Conservation (phyloP, 2,113 vertebrate species). For the Thamnophis sirtalis region DNA sequence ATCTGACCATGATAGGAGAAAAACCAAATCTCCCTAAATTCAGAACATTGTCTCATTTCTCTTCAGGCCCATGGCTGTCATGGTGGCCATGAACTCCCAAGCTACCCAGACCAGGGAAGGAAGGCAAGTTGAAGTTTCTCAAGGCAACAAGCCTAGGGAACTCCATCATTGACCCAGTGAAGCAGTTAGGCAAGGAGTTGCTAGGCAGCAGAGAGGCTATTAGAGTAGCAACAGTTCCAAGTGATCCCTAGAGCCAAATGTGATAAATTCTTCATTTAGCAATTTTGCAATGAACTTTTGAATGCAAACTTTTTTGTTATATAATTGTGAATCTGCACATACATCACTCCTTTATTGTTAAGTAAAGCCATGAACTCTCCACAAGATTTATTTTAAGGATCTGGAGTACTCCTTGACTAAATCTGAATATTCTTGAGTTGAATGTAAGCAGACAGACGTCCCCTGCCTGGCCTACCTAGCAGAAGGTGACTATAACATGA, state of each 20-base stretch:
- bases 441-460: not conserved
- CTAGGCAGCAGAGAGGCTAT: not conserved
- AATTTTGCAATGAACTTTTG: not conserved
- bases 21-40: not conserved
- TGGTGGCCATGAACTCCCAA: not conserved
- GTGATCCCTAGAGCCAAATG: not conserved
- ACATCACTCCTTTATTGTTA: not conserved
- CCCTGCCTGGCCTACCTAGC: not conserved
- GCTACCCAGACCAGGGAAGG: not conserved
- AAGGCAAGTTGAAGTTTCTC: not conserved
- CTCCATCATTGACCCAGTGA: not conserved
- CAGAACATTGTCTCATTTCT: not conserved
- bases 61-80: not conserved
- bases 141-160: not conserved
- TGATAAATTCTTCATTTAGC: not conserved
- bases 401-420: not conserved
- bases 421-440: not conserved
- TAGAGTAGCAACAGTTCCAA: not conserved
- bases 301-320: not conserved
- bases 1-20: not conserved
- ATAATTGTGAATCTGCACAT: not conserved
- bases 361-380: not conserved
- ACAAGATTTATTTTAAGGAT: not conserved
- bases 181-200: not conserved
- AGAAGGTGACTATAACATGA: not conserved